Conservation (phyloP, 2,113 vertebrate species). For the Benitochromis conjunctus region DNA sequence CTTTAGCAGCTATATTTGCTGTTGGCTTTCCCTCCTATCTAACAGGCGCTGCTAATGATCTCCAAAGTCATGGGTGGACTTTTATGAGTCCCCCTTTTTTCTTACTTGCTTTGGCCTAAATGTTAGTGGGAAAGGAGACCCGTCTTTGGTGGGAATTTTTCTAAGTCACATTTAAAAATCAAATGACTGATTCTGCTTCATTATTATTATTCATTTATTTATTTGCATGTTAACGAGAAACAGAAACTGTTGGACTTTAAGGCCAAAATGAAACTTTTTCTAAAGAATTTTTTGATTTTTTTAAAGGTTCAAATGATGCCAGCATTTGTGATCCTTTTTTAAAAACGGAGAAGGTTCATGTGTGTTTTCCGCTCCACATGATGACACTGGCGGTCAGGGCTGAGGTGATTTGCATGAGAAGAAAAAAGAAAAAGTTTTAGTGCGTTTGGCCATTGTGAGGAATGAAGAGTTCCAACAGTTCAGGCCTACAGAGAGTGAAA, state of each 20-base stretch:
- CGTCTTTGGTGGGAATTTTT: background rate
- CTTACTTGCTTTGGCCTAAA: constrained; percentile 20
- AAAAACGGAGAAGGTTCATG: constrained; percentile 55
- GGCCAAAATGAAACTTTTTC: background rate
- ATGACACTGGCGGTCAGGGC: constrained; percentile 65
- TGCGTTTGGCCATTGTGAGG: constrained; percentile 92
- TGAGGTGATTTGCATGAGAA: constrained; percentile 94
- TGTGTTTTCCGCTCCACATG: constrained; percentile 77
- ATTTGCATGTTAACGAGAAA: background rate
- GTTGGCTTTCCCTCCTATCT: constrained; percentile 75
- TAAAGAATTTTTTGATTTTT: background rate
- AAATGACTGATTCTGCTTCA: background rate
- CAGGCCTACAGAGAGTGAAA: constrained; percentile 81
- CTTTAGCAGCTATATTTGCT: constrained; percentile 83
- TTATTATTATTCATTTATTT: background rate
- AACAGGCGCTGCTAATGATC: constrained; percentile 76
- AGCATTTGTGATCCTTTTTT: background rate
- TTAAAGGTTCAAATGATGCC: background rate
- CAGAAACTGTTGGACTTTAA: background rate
- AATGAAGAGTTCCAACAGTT: constrained; percentile 92
- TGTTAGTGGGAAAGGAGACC: background rate
- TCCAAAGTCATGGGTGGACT: constrained; percentile 57
- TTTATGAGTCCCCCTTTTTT: constrained; percentile 11
- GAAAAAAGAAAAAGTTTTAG: constrained; percentile 82
- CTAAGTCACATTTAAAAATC: background rate